These are phyloP conservation scores for Neodiprion virginianus DNA, from an alignment of 1,140 invertebrate genomes.

Conservation along the genomic window DNA sequence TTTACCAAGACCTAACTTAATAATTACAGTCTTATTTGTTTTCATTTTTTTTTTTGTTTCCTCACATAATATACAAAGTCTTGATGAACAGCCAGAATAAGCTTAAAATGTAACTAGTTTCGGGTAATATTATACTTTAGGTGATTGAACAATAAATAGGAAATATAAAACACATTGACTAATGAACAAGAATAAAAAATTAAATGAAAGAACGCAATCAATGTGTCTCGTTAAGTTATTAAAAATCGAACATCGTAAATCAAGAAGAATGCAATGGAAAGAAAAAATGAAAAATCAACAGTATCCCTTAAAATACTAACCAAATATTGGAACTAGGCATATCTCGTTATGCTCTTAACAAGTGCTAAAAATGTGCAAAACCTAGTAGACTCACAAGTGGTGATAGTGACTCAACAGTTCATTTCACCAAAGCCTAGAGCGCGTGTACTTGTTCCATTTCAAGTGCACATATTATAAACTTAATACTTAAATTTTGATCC, in stretches of 20 bases:
- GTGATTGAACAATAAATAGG: slow-evolving; percentile 2
- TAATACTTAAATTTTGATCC: too few species aligned
- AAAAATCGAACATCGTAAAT: slow-evolving; percentile 4
- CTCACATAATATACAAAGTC: slow-evolving; percentile 1
- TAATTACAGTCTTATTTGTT: slow-evolving; percentile 1
- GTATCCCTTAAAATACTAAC: too few species aligned
- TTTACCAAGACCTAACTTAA: slow-evolving; percentile 11
- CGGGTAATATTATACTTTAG: not conserved
- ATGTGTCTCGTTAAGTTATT: not conserved
- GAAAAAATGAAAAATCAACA: not conserved
- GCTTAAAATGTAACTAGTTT: not conserved
- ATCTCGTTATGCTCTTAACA: too few species aligned
- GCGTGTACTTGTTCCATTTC: too few species aligned
- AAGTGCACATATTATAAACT: too few species aligned
- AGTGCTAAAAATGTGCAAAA: too few species aligned
- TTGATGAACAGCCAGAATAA: not conserved
- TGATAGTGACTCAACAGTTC: too few species aligned
- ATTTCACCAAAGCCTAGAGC: too few species aligned
- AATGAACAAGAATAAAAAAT: not conserved
- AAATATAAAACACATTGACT: not conserved
- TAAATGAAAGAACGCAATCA: not conserved
- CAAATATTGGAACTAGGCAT: too few species aligned
- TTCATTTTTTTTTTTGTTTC: slow-evolving; percentile 13
- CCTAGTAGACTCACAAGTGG: too few species aligned
- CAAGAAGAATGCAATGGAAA: not conserved